Base-by-base conservation (phyloP, 2,113 vertebrate genomes). In the Rallus limicola region DNA sequence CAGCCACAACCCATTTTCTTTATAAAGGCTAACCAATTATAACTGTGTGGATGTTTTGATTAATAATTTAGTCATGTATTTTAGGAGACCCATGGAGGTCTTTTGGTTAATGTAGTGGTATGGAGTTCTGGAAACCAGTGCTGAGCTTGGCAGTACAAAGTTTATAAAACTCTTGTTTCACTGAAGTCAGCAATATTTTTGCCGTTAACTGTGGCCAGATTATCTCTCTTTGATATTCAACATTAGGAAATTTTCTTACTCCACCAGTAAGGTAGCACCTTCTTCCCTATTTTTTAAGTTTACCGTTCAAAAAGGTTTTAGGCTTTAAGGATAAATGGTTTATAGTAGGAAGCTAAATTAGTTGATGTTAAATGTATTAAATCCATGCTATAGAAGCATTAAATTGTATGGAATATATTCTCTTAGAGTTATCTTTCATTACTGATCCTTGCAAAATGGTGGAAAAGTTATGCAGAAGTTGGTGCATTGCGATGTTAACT, bases 161-260 rank as follows among this genome's bases (percentile, higher is more conserved):
- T 78, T 78, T 90, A 53, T 71, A 83, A 71, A 93, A 86, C 44
- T 63, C 28, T 48, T 64, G 56, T 77, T 72, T 92, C 46, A 68
- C 86, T 88, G 38, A 68, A 92, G 90, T 94, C 95, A 96, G 94
- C 92, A 88, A 17, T 67, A 91, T 78, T 91, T 91, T 90, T 95
- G 79, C 82, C 71, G 90, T 65, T 90, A 74, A 81, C 24, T 71
- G 10, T 7, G 53, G 13, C 6, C 26, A 62, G 34, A 38, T 71
- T 92, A 28, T 74, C 46, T 69, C 90, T 86, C 24, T 42, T 67
- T 67, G 70, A 23, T 55, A 55, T 67, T 92, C 55, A 86, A 26
- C 19, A 40, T 36, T 42, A 83, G 40, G 83, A 90, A 74, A 46
- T 63, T 19, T 86, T 92, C 42, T 62, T 89, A 44, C 38, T 82